Percentiles rank a stretch among this genome's conserved stretches.
Evolutionary conservation across 2,113 vertebrate species (phyloP).

Genomic region (Rhinichthys klamathensis): DNA sequence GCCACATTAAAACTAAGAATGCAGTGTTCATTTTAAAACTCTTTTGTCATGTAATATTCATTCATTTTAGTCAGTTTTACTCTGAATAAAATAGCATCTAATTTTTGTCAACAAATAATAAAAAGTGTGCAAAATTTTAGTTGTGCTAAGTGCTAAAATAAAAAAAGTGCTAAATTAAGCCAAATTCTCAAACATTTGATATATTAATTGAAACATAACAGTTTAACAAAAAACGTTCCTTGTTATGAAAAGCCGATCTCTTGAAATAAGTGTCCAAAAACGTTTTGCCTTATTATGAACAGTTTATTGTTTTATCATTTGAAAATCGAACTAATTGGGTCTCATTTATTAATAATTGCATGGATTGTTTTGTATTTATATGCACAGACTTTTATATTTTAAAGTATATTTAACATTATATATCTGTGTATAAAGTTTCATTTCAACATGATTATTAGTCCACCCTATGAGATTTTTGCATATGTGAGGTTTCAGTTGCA

Average conservation of each 20-base stretch:
- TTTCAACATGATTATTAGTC: too few relatives aligned
- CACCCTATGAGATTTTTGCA: too few relatives aligned
- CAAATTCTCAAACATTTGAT: not conserved
- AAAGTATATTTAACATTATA: not conserved
- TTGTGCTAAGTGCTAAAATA: not conserved
- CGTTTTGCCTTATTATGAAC: not conserved
- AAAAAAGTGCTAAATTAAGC: not conserved
- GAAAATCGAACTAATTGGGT: not conserved
- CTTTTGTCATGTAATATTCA: too few relatives aligned
- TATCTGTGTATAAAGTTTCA: not conserved
- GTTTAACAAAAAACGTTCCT: not conserved
- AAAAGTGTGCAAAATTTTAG: too few relatives aligned
- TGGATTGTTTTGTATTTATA: not conserved
- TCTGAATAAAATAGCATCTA: not conserved
- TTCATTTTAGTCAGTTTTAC: not conserved
- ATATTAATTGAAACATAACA: not conserved
- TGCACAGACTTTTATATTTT: too few relatives aligned
- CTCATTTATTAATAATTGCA: not conserved
- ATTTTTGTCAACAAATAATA: not conserved
- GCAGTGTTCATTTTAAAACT: too few relatives aligned
- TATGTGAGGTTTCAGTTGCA: too few relatives aligned
- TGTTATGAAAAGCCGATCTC: not conserved
- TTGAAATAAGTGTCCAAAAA: not conserved
- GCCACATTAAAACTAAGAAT: too few relatives aligned
- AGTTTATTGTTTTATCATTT: not conserved